Conservation (phyloP, 2,797 vertebrate genomes). For the Danio tinwini region DNA sequence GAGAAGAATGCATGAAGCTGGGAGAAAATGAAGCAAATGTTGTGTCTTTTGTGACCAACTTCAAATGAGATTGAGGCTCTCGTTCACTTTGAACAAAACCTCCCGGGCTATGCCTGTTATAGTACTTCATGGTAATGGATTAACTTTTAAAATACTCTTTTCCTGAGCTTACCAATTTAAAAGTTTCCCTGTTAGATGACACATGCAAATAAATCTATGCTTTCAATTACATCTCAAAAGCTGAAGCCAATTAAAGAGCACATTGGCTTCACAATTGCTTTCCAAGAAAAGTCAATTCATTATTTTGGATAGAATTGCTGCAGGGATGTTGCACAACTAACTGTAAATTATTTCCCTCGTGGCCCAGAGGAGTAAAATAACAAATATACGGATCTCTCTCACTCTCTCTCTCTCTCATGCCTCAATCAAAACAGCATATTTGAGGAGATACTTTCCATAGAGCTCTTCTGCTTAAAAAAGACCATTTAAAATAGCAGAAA, state of each 20-base stretch:
- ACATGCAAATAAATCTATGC: conserved; percentile 51
- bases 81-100: conserved; percentile 2
- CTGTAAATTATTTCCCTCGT: conserved; percentile 59
- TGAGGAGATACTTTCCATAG: conserved; percentile 49
- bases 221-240: conserved; percentile 62
- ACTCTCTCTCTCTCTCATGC: conserved; percentile 29
- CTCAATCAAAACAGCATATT: conserved; percentile 63
- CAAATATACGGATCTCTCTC: conserved; percentile 39
- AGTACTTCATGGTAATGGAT: background rate
- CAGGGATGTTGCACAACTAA: conserved; percentile 57
- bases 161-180: conserved; percentile 30
- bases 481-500: conserved; percentile 48
- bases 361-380: conserved; percentile 46
- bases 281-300: conserved; percentile 63
- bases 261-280: conserved; percentile 46
- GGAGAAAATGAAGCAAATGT: background rate
- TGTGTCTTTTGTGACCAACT: conserved; percentile 3
- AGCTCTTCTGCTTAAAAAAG: conserved; percentile 48
- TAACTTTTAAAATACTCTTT: conserved; percentile 12
- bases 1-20: background rate
- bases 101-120: background rate
- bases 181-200: conserved; percentile 23
- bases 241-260: conserved; percentile 70
- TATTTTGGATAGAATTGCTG: conserved; percentile 58
- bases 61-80: conserved; percentile 4